A percentile compares a stretch with the other conserved stretches of the same genome.
Evolutionary conservation across 2,113 vertebrate genomes (phyloP).

Genomic region (Sula dactylatra): DNA sequence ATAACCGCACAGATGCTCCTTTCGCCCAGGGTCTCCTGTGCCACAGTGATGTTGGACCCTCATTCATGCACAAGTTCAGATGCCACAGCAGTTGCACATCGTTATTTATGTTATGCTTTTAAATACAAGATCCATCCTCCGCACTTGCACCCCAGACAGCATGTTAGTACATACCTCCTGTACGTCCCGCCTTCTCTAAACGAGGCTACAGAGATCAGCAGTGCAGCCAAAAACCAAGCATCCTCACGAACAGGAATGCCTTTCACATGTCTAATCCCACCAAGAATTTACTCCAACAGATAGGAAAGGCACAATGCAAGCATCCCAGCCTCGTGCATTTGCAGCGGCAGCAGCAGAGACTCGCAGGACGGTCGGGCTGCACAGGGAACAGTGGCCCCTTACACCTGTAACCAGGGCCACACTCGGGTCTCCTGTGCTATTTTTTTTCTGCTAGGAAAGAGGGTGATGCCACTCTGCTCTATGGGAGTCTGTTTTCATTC

Average conservation of each 20-base stretch:
- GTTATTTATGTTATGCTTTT: neutral
- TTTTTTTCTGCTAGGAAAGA: neutral
- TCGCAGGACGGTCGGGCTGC: neutral
- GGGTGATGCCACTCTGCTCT: accelerated
- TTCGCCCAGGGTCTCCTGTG: neutral
- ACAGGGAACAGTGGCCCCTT: neutral
- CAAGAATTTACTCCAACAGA: neutral
- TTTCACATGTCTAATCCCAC: neutral
- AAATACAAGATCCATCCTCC: neutral
- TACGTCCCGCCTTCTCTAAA: neutral
- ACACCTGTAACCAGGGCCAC: neutral
- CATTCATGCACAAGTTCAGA: neutral
- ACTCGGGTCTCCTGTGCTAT: accelerated
- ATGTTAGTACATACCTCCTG: neutral
- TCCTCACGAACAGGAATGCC: neutral
- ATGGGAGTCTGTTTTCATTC: neutral
- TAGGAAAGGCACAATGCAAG: neutral
- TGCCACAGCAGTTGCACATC: neutral
- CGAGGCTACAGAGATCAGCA: neutral
- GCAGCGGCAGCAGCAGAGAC: neutral
- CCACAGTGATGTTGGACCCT: no score
- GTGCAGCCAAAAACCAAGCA: neutral
- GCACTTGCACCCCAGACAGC: neutral
- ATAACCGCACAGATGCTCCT: neutral
- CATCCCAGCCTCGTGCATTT: neutral